phyloP scores from a whole-genome alignment of 2,797 vertebrate species.

The Cephalopachus bancanus region DNA sequence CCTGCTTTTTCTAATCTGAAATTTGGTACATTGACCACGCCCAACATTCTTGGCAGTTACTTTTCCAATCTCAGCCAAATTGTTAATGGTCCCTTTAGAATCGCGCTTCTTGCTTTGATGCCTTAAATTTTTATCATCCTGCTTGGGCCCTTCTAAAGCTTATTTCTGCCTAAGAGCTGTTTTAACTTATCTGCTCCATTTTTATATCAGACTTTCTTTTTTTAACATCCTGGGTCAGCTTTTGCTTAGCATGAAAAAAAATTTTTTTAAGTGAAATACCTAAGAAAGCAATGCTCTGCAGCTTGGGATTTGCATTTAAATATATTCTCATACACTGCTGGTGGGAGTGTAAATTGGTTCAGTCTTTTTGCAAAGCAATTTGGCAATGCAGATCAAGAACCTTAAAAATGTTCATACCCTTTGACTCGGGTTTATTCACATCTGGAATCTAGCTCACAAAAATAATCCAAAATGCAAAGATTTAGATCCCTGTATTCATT shows the following conservation, averaged over 20 bases:
- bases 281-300: constrained; percentile 69
- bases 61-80: constrained; percentile 48
- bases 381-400: constrained; percentile 68
- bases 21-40: constrained; percentile 65
- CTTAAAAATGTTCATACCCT: constrained; percentile 70
- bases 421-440: constrained; percentile 61
- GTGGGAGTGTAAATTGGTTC: constrained; percentile 80
- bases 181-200: constrained; percentile 77
- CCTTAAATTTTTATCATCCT: constrained; percentile 58
- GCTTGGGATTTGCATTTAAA: constrained; percentile 81
- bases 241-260: constrained; percentile 72
- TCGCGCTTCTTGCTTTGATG: not conserved
- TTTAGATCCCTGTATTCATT: constrained; percentile 31
- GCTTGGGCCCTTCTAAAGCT: constrained; percentile 66
- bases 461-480: constrained; percentile 62
- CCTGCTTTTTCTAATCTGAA: constrained; percentile 46
- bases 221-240: constrained; percentile 77
- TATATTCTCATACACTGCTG: constrained; percentile 73
- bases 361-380: constrained; percentile 78
- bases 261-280: constrained; percentile 72
- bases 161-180: constrained; percentile 62
- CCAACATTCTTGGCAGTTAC: constrained; percentile 64
- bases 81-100: constrained; percentile 70
- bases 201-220: constrained; percentile 73
- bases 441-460: constrained; percentile 50